These are phyloP conservation scores for Mantis religiosa DNA, from an alignment of 2,888 invertebrate species.

Conservation along the genomic window DNA sequence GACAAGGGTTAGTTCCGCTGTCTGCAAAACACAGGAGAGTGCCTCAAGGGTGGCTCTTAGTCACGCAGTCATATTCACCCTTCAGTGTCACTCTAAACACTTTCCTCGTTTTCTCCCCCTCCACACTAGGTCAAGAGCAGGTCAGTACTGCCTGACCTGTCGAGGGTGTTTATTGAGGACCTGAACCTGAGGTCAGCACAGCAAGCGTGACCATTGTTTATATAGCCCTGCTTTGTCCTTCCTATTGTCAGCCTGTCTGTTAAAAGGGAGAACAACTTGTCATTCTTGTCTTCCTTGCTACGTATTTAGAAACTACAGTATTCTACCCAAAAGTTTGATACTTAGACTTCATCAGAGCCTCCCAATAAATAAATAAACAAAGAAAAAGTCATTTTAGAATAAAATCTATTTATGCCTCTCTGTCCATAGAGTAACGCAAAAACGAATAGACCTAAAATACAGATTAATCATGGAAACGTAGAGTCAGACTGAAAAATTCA, in stretches of 20 bases:
- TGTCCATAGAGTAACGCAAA: too few species aligned
- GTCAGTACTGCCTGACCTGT: not conserved
- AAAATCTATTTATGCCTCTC: too few species aligned
- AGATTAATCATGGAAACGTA: too few species aligned
- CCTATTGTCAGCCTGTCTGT: not conserved
- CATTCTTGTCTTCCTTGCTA: too few species aligned
- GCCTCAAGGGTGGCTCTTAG: not conserved
- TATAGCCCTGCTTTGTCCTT: not conserved
- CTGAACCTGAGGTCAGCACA: not conserved
- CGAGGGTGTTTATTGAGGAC: not conserved
- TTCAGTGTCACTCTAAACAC: not conserved
- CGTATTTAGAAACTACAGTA: too few species aligned
- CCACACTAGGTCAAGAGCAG: not conserved
- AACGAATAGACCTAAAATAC: too few species aligned
- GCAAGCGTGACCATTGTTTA: not conserved
- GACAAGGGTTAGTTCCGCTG: not conserved
- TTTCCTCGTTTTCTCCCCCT: not conserved
- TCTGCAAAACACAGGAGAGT: not conserved
- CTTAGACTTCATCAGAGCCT: too few species aligned
- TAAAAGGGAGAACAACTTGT: not conserved
- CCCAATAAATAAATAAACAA: too few species aligned
- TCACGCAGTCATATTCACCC: slow-evolving; percentile 8
- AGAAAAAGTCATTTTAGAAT: too few species aligned
- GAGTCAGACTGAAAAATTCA: too few species aligned
- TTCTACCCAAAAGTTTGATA: too few species aligned